Conservation (phyloP, 2,113 vertebrate genomes). For the Charina bottae region DNA sequence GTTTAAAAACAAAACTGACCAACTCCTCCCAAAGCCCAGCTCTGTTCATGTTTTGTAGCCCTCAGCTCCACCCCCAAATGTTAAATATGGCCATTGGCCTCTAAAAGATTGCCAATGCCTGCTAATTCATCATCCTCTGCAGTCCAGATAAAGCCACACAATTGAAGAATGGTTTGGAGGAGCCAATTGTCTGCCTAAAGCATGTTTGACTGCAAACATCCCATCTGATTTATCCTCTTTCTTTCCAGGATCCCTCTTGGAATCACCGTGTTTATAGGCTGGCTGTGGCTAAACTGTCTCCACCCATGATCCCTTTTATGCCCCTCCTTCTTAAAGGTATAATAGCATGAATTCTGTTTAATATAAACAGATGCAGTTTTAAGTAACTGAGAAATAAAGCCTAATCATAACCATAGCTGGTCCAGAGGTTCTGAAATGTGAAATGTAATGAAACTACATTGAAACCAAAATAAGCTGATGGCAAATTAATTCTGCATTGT, state of each 20-base stretch:
- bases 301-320: constrained; percentile 93
- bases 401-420: not conserved
- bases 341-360: accelerated
- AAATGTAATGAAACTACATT: not conserved
- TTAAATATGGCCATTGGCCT: not conserved
- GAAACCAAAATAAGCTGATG: not conserved
- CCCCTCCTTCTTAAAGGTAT: constrained; percentile 96
- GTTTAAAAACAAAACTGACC: not conserved
- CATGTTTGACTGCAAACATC: not conserved
- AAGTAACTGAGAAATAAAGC: not conserved
- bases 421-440: not conserved
- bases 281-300: constrained; percentile 87
- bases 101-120: not conserved
- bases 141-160: not conserved
- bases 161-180: not conserved
- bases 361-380: not conserved
- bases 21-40: not conserved
- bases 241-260: constrained; percentile 86
- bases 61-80: not conserved
- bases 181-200: not conserved
- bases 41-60: not conserved
- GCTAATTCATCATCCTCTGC: not conserved
- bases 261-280: constrained; percentile 93
- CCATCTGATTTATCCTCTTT: not conserved
- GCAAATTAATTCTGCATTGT: not conserved